Base-by-base conservation (phyloP, 2,888 invertebrate genomes). In the Eubasilissa splendida region DNA sequence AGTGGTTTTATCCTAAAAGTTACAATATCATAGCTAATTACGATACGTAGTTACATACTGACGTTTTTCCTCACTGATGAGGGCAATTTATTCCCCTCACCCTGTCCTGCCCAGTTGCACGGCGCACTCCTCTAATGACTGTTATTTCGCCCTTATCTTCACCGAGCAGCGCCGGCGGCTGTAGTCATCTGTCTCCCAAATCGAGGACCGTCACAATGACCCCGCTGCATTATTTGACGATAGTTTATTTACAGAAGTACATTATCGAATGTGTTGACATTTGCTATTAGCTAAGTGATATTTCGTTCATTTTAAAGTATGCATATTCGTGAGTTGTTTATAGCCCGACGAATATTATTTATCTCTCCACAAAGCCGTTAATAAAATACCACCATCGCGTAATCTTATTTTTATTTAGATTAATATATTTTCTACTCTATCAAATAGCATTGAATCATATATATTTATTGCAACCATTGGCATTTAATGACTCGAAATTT, bases 151-250 rank as follows among this genome's bases (percentile, higher is more conserved):
- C 52, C 68, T 68, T 68, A 68, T 68, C 68, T n/a, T 50, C 14
- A 1, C 42, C 50, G 50, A 14, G 9, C 68, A 68, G 68, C 42
- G 9, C 3, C 14, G 42, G 63, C 52, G 42, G 66, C 50, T 9
- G 14, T 50, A 52, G 52, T 68, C 68, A 68, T 68, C 68, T 68
- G 68, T 68, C 68, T 68, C 50, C 22, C 10, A 14, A 68, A 68
- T 68, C 12, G 14, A 22, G 52, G 50, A 50, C 50, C 11, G n/a
- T 58, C 68, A 68, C 68, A 52, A 50, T 68, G 52, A 68, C 52
- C 42, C 50, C 68, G 14, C 14, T 50, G 52, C 50, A 0, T n/a
- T 66, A 66, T 50, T 58, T 66, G 66, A 10, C 63, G 12, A 22
- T 50, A n/a, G 52, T 50, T 68, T 66, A 50, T 66, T 66, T 42